These are phyloP conservation scores for Hemistola chrysoprasaria DNA, from an alignment of 2,888 invertebrate species.

Conservation along the genomic window DNA sequence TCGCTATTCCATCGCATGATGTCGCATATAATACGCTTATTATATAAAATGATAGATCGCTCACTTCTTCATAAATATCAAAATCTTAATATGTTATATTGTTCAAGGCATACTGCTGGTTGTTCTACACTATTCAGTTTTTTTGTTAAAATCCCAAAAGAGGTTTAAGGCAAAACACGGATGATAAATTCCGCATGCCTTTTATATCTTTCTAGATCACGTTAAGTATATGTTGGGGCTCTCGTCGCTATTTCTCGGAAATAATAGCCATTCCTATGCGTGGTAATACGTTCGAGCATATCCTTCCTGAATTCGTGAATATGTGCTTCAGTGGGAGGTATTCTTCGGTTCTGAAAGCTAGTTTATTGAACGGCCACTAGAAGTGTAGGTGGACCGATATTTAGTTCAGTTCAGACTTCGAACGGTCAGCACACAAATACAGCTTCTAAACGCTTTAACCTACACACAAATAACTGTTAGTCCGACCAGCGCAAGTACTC, in stretches of 20 bases:
- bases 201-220: no score
- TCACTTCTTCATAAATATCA: no score
- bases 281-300: constrained; percentile 2
- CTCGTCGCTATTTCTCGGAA: background rate
- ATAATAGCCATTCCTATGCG: constrained; percentile 1
- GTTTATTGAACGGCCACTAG: constrained; percentile 18
- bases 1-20: no score
- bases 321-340: constrained; percentile 7
- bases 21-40: no score
- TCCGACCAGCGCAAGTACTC: constrained; percentile 25
- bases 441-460: constrained; percentile 17
- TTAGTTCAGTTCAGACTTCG: constrained; percentile 17
- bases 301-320: constrained; percentile 3
- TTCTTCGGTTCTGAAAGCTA: constrained; percentile 12
- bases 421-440: constrained; percentile 21
- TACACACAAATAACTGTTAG: constrained; percentile 36
- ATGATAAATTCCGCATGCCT: no score
- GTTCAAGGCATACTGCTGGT: no score
- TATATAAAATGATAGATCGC: no score
- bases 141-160: no score
- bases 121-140: no score
- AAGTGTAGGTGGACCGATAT: constrained; percentile 31
- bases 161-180: no score
- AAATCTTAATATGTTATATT: no score
- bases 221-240: background rate